Conservation (phyloP, 2,888 invertebrate genomes). For the Macropis europaea region DNA sequence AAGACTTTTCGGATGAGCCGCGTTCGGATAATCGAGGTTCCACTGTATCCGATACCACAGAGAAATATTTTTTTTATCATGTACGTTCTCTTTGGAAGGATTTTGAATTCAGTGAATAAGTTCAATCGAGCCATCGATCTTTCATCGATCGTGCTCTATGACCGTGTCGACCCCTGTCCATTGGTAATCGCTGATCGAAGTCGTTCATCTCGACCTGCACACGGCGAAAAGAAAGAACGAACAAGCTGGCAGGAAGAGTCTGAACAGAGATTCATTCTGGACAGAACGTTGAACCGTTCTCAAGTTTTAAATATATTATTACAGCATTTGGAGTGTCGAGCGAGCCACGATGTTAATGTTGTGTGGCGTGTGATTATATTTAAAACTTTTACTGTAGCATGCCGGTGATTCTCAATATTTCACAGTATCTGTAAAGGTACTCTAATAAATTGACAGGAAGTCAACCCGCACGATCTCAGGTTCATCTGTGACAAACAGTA, state of each 20-base stretch:
- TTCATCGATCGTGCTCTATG: slow-evolving; percentile 58
- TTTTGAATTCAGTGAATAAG: too few species aligned
- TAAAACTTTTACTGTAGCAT: not conserved
- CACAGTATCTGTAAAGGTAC: too few species aligned
- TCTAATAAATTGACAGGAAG: too few species aligned
- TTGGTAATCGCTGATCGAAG: slow-evolving; percentile 66
- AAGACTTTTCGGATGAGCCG: too few species aligned
- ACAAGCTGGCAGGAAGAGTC: slow-evolving; percentile 5
- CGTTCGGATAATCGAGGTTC: too few species aligned
- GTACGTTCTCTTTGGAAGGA: not conserved
- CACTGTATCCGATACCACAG: too few species aligned
- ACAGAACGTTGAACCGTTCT: slow-evolving; percentile 38
- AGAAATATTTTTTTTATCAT: too few species aligned
- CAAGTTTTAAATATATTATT: slow-evolving; percentile 17
- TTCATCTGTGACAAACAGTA: too few species aligned
- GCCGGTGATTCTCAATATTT: not conserved
- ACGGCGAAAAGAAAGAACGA: slow-evolving; percentile 17
- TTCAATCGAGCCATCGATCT: slow-evolving; percentile 43
- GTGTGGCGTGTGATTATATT: slow-evolving; percentile 21
- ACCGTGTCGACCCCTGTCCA: slow-evolving; percentile 60
- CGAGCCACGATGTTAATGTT: not conserved
- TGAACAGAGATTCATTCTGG: slow-evolving; percentile 13
- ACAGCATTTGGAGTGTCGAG: slow-evolving; percentile 1
- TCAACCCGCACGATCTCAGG: too few species aligned
- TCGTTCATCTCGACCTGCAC: slow-evolving; percentile 60